phyloP scores from a whole-genome alignment of 2,888 invertebrate genomes.

The Scelioninae gen. 1 region DNA sequence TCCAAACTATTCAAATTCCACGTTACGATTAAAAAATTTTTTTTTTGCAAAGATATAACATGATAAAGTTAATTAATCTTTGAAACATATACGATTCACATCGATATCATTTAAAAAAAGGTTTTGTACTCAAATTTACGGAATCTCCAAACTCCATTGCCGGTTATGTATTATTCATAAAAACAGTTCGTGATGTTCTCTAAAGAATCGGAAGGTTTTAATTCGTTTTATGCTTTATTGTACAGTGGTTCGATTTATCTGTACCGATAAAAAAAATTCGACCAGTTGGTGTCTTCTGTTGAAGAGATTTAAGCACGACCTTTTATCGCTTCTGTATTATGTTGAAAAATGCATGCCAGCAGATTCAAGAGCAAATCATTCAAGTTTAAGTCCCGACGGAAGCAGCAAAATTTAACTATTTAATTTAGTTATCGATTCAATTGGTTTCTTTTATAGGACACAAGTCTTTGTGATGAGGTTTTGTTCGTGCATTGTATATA shows the following conservation, averaged over 20 bases:
- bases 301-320: conserved; percentile 12
- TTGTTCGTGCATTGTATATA: background rate
- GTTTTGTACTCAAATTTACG: no score
- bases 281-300: conserved; percentile 8
- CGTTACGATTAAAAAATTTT: no score
- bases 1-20: no score
- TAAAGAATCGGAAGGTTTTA: conserved; percentile 25
- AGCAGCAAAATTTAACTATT: conserved; percentile 22
- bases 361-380: background rate
- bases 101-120: no score
- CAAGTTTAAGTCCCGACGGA: background rate
- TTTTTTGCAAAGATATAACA: no score
- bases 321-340: conserved; percentile 21
- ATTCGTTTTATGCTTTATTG: conserved; percentile 37
- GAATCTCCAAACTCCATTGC: no score
- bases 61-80: no score
- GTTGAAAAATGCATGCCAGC: conserved; percentile 7
- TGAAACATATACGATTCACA: no score
- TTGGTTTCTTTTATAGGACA: background rate
- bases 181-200: conserved; percentile 30
- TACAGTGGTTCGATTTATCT: conserved; percentile 26
- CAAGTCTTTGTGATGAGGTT: conserved; percentile 1
- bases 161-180: background rate
- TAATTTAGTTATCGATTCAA: conserved; percentile 10
- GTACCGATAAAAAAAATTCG: conserved; percentile 11